Evolutionary conservation across 2,797 vertebrate species (phyloP).

Genomic region (Netta rufina): DNA sequence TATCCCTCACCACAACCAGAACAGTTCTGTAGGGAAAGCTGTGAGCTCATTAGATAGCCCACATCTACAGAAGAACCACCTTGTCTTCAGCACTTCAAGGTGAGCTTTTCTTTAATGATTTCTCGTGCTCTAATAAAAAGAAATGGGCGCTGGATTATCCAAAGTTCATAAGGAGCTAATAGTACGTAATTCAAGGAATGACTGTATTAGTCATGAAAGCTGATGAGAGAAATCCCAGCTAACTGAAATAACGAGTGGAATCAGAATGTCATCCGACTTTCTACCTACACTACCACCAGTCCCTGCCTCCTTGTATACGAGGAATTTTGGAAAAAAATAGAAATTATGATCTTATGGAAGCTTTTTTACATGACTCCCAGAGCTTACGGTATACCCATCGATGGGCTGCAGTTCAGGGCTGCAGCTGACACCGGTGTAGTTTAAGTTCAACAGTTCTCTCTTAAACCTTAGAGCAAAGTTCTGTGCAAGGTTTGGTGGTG

Average conservation of each 20-base stretch:
- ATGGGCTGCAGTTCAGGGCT: not conserved
- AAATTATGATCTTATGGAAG: not conserved
- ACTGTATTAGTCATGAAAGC: conserved; percentile 24
- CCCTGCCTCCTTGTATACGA: not conserved
- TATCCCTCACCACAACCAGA: not conserved
- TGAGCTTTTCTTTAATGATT: conserved; percentile 56
- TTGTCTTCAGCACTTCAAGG: conserved; percentile 55
- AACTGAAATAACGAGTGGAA: not conserved
- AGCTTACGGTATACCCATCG: not conserved
- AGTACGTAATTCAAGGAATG: conserved; percentile 56
- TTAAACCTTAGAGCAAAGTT: not conserved
- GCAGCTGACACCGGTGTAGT: not conserved
- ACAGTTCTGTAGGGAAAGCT: not conserved
- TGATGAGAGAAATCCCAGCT: not conserved
- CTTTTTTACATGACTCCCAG: not conserved
- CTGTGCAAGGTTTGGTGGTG: not conserved
- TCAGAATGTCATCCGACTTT: conserved; percentile 11
- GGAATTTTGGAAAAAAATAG: not conserved
- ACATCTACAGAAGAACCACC: conserved; percentile 16
- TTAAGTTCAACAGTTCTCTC: not conserved
- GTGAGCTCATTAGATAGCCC: conserved; percentile 37
- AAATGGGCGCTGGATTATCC: conserved; percentile 39
- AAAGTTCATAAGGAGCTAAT: conserved; percentile 51
- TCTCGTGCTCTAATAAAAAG: conserved; percentile 58
- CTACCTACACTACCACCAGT: not conserved